These are phyloP conservation scores for Heterodera carotae DNA, from an alignment of 1,140 invertebrate genomes.

Conservation along the genomic window DNA sequence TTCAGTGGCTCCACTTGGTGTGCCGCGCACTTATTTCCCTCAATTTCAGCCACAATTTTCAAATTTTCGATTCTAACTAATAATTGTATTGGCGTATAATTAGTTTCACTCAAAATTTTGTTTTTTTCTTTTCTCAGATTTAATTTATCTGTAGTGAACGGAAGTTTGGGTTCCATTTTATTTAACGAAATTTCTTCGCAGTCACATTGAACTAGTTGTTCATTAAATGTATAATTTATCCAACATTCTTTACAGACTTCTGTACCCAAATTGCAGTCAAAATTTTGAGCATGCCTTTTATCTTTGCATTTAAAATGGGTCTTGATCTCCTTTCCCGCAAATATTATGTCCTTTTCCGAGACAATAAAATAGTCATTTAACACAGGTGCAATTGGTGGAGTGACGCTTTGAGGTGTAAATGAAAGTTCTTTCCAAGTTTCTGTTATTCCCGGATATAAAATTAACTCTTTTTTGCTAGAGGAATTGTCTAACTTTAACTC, in stretches of 20 bases:
- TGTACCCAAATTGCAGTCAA: background rate
- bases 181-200: background rate
- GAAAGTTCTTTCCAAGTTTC: background rate
- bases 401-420: background rate
- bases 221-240: background rate
- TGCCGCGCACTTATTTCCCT: background rate
- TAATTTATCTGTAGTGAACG: background rate
- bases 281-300: background rate
- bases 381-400: background rate
- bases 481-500: background rate
- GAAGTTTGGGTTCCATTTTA: background rate
- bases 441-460: conserved; percentile 9
- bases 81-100: background rate
- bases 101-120: background rate
- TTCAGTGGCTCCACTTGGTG: background rate
- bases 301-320: background rate
- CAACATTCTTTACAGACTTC: conserved; percentile 8
- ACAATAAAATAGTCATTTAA: background rate
- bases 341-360: background rate
- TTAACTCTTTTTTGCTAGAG: background rate
- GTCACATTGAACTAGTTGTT: background rate
- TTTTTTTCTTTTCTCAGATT: background rate
- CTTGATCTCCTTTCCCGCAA: background rate
- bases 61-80: background rate
- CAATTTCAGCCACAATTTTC: background rate